phyloP scores from a whole-genome alignment of 2,797 vertebrate species.

The Ispidina picta region DNA sequence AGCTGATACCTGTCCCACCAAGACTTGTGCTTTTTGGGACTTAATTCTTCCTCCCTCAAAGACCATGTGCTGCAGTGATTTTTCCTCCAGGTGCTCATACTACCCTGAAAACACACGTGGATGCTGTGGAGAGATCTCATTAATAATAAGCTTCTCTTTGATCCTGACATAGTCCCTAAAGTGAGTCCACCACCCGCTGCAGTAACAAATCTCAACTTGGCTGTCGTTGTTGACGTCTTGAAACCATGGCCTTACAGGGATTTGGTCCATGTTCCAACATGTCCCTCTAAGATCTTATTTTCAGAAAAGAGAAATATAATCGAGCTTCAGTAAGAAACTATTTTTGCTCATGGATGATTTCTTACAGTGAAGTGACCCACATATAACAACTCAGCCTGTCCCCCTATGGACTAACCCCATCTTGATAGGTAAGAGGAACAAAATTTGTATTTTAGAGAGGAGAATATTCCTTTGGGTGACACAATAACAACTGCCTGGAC shows the following conservation, averaged over 20 bases:
- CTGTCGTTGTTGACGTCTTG: neutral
- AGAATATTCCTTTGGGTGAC: neutral
- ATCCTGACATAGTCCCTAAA: neutral
- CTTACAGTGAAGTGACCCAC: rapidly evolving
- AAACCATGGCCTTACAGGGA: neutral
- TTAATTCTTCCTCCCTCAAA: neutral
- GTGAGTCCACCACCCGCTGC: neutral
- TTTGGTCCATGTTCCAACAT: neutral
- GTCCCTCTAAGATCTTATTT: neutral
- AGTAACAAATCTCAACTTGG: neutral
- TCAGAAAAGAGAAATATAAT: neutral
- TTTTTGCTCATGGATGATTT: neutral
- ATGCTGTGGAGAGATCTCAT: neutral
- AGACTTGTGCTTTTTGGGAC: neutral
- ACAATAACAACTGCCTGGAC: neutral
- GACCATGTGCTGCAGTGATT: neutral
- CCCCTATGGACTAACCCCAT: neutral
- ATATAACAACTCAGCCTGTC: neutral
- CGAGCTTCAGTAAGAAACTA: neutral
- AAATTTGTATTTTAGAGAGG: neutral
- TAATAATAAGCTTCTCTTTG: neutral
- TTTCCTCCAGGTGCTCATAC: neutral
- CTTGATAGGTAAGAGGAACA: neutral
- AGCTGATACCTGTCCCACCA: neutral
- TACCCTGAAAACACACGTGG: neutral